Evolutionary conservation across 2,888 invertebrate genomes (phyloP).

Genomic region (Electrophaes corylata): DNA sequence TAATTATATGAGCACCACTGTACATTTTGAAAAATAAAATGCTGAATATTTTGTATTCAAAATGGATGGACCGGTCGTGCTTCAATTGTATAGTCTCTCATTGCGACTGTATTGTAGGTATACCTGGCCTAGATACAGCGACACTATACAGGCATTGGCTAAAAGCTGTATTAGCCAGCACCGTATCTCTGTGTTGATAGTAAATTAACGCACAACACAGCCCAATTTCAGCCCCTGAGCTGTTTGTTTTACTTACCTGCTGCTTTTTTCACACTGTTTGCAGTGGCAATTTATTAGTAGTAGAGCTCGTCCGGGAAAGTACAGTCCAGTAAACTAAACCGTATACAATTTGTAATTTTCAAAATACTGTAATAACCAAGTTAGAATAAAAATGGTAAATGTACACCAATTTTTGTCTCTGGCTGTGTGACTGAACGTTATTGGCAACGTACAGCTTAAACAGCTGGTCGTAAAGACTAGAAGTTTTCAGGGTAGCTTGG

Average conservation of each 20-base stretch:
- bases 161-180: conserved; percentile 17
- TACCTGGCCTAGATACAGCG: conserved; percentile 24
- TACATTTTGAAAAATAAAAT: background rate
- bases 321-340: too few species aligned
- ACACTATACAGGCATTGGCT: conserved; percentile 25
- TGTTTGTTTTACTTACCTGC: background rate
- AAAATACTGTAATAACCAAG: too few species aligned
- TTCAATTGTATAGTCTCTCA: conserved; percentile 11
- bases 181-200: conserved; percentile 16
- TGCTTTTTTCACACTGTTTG: background rate
- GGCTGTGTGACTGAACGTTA: too few species aligned
- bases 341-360: too few species aligned
- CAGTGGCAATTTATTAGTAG: too few species aligned
- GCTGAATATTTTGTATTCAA: background rate
- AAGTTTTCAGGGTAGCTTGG: too few species aligned
- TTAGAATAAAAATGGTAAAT: too few species aligned
- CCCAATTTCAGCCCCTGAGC: background rate
- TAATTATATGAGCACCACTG: too few species aligned
- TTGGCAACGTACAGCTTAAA: too few species aligned
- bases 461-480: too few species aligned
- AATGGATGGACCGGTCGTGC: background rate
- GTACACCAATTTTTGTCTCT: too few species aligned
- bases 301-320: too few species aligned
- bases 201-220: conserved; percentile 14
- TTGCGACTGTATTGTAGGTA: conserved; percentile 1